Evolutionary conservation across 53 echinoderm and acorn worm genomes (phyloP).

Genomic region (Pentamera pediparva): DNA sequence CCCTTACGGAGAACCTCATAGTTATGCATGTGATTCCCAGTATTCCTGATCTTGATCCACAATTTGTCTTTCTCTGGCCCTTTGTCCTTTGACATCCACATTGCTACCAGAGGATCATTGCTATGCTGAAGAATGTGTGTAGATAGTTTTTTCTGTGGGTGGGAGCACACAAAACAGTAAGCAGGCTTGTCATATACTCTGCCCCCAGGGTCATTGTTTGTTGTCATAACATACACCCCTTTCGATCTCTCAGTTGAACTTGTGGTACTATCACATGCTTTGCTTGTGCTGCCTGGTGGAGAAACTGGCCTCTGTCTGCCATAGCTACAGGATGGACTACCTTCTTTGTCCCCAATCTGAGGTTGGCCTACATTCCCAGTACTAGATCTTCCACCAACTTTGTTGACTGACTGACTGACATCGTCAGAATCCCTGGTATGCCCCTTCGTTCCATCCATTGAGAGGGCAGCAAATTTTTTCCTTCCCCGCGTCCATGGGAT

Average conservation of each 20-base stretch:
- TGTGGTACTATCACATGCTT: not conserved
- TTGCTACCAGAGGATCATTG: conserved; percentile 13
- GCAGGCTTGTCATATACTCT: conserved; percentile 30
- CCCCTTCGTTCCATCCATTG: too few relatives aligned
- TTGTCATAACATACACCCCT: conserved; percentile 15
- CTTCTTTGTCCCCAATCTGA: too few relatives aligned
- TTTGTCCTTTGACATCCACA: conserved; percentile 1
- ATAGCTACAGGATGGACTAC: too few relatives aligned
- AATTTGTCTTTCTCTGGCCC: conserved; percentile 25
- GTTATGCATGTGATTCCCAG: conserved; percentile 50
- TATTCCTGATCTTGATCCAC: conserved; percentile 43
- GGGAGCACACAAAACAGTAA: conserved; percentile 30
- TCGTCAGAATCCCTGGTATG: too few relatives aligned
- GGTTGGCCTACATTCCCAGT: too few relatives aligned
- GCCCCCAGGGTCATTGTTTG: not conserved
- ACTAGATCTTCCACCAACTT: too few relatives aligned
- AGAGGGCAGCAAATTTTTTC: too few relatives aligned
- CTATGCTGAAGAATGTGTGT: conserved; percentile 26
- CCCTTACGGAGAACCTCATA: conserved; percentile 43
- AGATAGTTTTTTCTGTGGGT: conserved; percentile 23
- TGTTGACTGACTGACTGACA: too few relatives aligned
- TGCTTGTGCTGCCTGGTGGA: not conserved
- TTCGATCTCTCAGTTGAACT: not conserved
- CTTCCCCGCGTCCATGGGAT: too few relatives aligned
- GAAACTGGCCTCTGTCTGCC: too few relatives aligned